Evolutionary conservation across 2,797 vertebrate genomes (phyloP).

Genomic region (Coluber constrictor): DNA sequence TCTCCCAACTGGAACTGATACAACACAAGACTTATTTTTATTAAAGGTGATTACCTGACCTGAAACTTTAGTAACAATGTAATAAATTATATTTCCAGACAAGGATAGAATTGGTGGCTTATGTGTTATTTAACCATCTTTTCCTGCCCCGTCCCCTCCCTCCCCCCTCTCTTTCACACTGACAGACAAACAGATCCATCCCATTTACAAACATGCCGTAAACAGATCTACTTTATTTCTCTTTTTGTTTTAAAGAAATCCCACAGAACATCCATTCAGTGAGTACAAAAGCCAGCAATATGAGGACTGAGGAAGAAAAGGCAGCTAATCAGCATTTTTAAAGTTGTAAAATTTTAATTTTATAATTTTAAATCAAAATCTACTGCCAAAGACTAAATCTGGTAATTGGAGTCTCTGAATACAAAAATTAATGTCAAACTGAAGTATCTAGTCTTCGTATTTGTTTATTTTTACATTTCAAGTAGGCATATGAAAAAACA

Average conservation of each 20-base stretch:
- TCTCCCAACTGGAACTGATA: background rate
- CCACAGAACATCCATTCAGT: background rate
- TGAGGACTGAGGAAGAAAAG: background rate
- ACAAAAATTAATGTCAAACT: background rate
- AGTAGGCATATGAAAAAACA: background rate
- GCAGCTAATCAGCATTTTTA: background rate
- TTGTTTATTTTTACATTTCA: background rate
- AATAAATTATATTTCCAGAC: background rate
- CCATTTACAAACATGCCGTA: too few species aligned
- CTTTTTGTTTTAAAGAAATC: too few species aligned
- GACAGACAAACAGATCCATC: too few species aligned
- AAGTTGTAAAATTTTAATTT: background rate
- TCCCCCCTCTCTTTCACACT: too few species aligned
- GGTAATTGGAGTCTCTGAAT: background rate
- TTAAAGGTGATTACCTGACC: background rate
- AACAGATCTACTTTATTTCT: too few species aligned
- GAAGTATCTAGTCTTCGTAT: background rate
- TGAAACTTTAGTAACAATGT: background rate
- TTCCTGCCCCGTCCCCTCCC: background rate
- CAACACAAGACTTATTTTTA: background rate
- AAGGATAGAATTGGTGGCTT: background rate
- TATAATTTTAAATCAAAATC: background rate
- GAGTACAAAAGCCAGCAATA: background rate
- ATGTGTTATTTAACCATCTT: background rate
- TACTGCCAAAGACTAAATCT: background rate